Evolutionary conservation across 2,797 vertebrate species (phyloP).

Genomic region (Pyrocephalus nanus): DNA sequence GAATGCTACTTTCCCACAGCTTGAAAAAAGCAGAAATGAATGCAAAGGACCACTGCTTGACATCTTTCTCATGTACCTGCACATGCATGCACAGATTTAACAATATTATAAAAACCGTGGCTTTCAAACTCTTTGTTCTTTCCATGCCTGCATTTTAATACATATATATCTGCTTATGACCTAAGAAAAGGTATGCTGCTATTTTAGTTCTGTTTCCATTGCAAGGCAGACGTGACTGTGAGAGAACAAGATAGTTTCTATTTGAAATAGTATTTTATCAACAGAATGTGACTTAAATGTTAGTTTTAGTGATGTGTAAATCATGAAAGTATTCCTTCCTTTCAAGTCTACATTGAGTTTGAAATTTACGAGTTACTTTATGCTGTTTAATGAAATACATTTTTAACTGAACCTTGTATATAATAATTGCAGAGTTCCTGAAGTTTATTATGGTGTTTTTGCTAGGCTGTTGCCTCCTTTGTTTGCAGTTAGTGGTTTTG

Average conservation of each 20-base stretch:
- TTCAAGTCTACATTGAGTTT: neutral
- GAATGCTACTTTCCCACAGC: neutral
- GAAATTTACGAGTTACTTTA: neutral
- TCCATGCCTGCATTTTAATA: neutral
- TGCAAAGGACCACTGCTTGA: neutral
- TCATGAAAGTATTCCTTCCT: neutral
- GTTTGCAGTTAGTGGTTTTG: neutral
- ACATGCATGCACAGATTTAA: neutral
- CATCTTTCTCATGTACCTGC: neutral
- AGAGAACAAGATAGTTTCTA: neutral
- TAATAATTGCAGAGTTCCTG: neutral
- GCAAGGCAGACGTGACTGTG: neutral
- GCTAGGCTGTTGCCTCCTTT: neutral
- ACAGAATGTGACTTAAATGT: neutral
- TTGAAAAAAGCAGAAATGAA: neutral
- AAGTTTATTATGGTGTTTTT: neutral
- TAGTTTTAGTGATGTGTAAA: neutral
- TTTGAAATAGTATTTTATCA: slow-evolving; percentile 8
- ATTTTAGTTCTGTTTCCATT: neutral
- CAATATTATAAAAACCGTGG: neutral
- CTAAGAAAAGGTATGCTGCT: neutral
- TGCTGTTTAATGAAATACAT: neutral
- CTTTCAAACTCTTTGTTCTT: neutral
- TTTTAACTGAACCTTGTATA: neutral
- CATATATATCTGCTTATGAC: neutral